Evolutionary conservation across 2,113 vertebrate species (phyloP), one percentile per base, ranked within the genome.

Genomic region (Gallinago undulata): DNA sequence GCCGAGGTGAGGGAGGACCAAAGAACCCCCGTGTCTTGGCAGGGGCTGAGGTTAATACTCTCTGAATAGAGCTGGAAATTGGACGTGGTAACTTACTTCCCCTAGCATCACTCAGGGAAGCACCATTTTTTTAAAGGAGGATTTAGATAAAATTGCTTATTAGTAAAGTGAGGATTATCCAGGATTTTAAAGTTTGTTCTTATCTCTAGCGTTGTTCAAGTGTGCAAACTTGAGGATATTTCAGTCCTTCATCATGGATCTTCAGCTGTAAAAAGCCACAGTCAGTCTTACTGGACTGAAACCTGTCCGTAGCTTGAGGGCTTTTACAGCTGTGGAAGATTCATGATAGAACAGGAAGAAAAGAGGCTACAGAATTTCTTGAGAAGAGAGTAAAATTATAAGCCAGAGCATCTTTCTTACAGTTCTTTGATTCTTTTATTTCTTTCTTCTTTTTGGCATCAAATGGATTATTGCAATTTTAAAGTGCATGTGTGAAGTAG

Each of bases 101-200:
- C n/a, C 57, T 25, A 60, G 80, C 93, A 62, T 94, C 83, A 72
- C 81, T 88, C 88, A 67, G 60, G 77, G 94, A 96, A 96, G 89
- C 96, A 93, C 2, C 56, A 35, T 89, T 97, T 97, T 74, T 95
- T 93, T 90, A 94, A 94, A 90, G 95, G 85, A 89, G 97, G 97
- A 97, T 98, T 98, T 97, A 98, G 97, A 96, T 97, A 97, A 97
- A 97, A 93, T 95, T 97, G 91, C 96, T 98, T 94, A 96, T 96
- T 97, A 96, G 97, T 96, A 96, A 95, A 97, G 96, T 91, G 93
- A 97, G 97, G 98, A 97, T 98, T 97, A 98, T 96, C 97, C 80
- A 22, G 97, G 97, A 96, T 97, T 97, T 97, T 95, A 75, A 97
- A 97, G 98, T 97, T 96, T 96, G 93, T 94, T 97, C 97, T 97